Evolutionary conservation across 1,140 invertebrate genomes (phyloP).

Genomic region (Hyles vespertilio): DNA sequence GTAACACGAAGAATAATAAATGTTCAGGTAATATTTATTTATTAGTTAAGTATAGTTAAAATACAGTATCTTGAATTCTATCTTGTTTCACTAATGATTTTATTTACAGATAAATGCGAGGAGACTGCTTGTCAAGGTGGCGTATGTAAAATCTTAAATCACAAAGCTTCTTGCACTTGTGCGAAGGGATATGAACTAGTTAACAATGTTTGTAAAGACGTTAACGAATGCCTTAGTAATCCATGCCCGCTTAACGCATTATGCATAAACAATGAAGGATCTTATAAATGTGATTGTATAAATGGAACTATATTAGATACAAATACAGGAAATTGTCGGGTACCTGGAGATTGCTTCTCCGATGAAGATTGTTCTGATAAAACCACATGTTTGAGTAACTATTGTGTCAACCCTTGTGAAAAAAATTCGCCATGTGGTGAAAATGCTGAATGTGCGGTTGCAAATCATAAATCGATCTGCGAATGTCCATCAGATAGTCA

Average conservation of each 20-base stretch:
- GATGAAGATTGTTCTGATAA: constrained; percentile 87
- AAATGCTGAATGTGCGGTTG: constrained; percentile 84
- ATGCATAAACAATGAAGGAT: constrained; percentile 87
- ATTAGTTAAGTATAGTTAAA: constrained; percentile 13
- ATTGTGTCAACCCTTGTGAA: constrained; percentile 89
- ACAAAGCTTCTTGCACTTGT: constrained; percentile 85
- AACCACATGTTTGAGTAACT: constrained; percentile 85
- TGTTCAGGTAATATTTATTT: constrained; percentile 78
- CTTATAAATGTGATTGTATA: constrained; percentile 84
- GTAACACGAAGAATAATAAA: constrained; percentile 84
- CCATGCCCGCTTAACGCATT: constrained; percentile 87
- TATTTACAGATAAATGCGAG: constrained; percentile 84
- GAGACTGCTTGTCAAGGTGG: constrained; percentile 84
- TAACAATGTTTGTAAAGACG: constrained; percentile 84
- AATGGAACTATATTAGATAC: constrained; percentile 89
- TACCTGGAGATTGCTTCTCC: constrained; percentile 87
- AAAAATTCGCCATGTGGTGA: constrained; percentile 80
- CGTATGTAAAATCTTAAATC: constrained; percentile 81
- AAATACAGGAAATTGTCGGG: constrained; percentile 79
- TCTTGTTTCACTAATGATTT: constrained; percentile 3
- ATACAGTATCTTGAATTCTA: constrained; percentile 16
- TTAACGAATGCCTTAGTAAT: constrained; percentile 85
- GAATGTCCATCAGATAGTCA: constrained; percentile 85
- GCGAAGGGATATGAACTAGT: constrained; percentile 82
- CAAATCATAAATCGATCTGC: constrained; percentile 83